Percentiles rank a stretch among this genome's conserved stretches.
Evolutionary conservation across 1,140 invertebrate species (phyloP).

Genomic region (Adelges cooleyi): DNA sequence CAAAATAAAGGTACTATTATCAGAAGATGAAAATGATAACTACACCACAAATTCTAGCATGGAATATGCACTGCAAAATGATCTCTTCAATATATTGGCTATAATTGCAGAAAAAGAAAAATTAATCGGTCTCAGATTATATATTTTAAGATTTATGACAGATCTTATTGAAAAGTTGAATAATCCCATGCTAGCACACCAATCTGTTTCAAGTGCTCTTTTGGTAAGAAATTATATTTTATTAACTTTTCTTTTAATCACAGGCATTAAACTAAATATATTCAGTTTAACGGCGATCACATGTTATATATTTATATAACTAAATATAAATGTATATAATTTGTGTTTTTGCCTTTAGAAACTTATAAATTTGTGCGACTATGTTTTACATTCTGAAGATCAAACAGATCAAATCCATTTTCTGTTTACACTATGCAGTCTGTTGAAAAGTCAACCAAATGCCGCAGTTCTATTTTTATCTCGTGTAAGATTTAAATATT

Average conservation of each 20-base stretch:
- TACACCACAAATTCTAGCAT: background rate
- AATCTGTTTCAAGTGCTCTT: background rate
- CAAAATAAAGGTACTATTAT: background rate
- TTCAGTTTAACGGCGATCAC: too few species aligned
- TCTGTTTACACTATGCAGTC: background rate
- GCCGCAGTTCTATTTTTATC: constrained; percentile 9
- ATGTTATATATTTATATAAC: too few species aligned
- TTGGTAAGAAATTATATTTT: background rate
- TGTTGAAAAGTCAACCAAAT: constrained; percentile 7
- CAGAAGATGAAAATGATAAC: constrained; percentile 11
- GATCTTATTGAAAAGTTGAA: constrained; percentile 4
- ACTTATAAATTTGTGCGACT: constrained; percentile 8
- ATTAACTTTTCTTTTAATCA: too few species aligned
- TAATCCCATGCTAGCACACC: constrained; percentile 4
- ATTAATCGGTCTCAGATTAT: constrained; percentile 3
- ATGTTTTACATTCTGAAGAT: background rate
- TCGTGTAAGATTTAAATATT: background rate
- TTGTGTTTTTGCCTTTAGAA: background rate
- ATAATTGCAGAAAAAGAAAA: constrained; percentile 20
- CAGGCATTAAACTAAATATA: too few species aligned
- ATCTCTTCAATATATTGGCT: constrained; percentile 2
- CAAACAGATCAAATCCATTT: constrained; percentile 7
- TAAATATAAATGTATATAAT: background rate
- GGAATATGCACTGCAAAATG: constrained; percentile 7
- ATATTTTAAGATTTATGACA: constrained; percentile 6